A percentile compares a stretch with the other conserved stretches of the same genome.
Conservation (phyloP, 2,797 vertebrate species). For the Gouania willdenowi region DNA sequence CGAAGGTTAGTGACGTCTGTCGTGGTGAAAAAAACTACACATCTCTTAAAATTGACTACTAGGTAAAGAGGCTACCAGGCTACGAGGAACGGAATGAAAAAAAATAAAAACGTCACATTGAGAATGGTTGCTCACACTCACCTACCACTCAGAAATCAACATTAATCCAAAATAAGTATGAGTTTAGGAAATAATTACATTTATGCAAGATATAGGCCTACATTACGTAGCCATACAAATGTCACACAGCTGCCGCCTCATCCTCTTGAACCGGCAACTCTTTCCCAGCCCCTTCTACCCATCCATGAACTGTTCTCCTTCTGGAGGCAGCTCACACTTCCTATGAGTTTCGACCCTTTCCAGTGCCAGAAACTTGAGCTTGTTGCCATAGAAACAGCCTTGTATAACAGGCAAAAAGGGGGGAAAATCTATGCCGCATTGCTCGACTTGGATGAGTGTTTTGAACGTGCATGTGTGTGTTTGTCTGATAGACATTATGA, state of each 20-base stretch:
- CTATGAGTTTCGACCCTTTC: conserved; percentile 74
- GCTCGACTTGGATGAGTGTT: conserved; percentile 67
- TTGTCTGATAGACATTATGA: conserved; percentile 41
- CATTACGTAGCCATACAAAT: too few relatives aligned
- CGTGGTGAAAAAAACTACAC: too few relatives aligned
- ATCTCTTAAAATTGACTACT: too few relatives aligned
- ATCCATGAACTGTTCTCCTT: conserved; percentile 32
- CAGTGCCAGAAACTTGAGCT: conserved; percentile 74
- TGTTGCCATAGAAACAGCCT: conserved; percentile 81
- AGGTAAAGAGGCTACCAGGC: too few relatives aligned
- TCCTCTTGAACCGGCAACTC: conserved; percentile 15
- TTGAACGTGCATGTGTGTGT: conserved; percentile 29
- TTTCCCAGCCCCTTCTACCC: conserved; percentile 9
- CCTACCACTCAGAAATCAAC: too few relatives aligned
- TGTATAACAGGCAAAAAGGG: conserved; percentile 36
- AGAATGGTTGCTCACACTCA: too few relatives aligned
- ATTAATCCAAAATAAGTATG: too few relatives aligned
- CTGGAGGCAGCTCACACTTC: conserved; percentile 68
- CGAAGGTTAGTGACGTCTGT: too few relatives aligned
- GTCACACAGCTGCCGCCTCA: conserved; percentile 13
- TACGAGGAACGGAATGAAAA: too few relatives aligned
- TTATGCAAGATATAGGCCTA: too few relatives aligned
- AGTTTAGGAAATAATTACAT: too few relatives aligned
- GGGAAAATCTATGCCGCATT: conserved; percentile 69
- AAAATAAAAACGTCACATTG: too few relatives aligned